These are phyloP conservation scores for Heliothis peltigera DNA, from an alignment of 2,888 invertebrate species.

Conservation along the genomic window DNA sequence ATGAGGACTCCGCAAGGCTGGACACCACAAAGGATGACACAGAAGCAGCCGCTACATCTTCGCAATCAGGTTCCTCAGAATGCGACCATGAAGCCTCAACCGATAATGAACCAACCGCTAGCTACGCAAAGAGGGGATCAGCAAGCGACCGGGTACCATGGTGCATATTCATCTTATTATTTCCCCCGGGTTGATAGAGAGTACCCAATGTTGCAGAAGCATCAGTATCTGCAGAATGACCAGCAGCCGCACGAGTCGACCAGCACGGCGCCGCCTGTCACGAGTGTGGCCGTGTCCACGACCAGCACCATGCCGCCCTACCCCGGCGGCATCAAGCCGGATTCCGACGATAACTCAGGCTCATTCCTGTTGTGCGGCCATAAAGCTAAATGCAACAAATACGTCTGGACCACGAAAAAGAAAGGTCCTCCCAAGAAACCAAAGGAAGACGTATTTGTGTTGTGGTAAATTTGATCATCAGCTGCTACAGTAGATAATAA, in stretches of 20 bases:
- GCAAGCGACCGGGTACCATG: not conserved
- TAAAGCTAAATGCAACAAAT: constrained; percentile 30
- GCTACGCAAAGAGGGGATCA: not conserved
- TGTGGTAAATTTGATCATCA: constrained; percentile 9
- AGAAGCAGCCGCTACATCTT: not conserved
- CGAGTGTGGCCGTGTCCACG: not conserved
- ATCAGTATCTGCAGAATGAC: too few species aligned
- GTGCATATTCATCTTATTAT: not conserved
- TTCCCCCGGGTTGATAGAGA: not conserved
- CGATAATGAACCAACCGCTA: not conserved
- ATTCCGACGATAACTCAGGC: not conserved
- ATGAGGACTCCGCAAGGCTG: constrained; percentile 5
- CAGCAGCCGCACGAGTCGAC: not conserved
- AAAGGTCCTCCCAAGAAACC: not conserved
- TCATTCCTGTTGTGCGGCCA: constrained; percentile 12
- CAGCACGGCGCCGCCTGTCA: constrained; percentile 22
- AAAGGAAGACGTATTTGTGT: not conserved
- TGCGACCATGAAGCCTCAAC: not conserved
- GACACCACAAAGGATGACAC: not conserved
- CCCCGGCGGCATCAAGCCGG: constrained; percentile 16
- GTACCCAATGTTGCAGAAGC: not conserved
- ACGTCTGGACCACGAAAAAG: constrained; percentile 23
- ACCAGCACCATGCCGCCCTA: constrained; percentile 44
- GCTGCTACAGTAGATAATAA: not conserved
- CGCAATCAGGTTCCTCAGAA: not conserved